Evolutionary conservation across 2,888 invertebrate genomes (phyloP).

Genomic region (Leptopilina drosophilae): DNA sequence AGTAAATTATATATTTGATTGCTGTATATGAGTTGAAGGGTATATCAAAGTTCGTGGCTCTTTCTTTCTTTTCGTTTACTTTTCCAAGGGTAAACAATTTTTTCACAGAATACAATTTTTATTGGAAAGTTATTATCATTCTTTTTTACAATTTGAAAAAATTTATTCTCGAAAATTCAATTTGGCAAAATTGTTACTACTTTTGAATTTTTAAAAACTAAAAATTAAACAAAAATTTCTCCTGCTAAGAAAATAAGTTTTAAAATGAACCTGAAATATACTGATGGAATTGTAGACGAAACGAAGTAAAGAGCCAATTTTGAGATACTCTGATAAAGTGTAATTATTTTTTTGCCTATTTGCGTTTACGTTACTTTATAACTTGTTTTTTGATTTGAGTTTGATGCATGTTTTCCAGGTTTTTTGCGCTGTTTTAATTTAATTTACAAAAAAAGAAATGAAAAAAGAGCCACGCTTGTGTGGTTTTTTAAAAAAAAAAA

Average conservation of each 20-base stretch:
- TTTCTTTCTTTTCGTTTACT: background rate
- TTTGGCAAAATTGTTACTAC: too few relatives aligned
- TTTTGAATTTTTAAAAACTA: too few relatives aligned
- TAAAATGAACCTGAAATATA: too few relatives aligned
- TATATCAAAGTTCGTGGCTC: constrained; percentile 3
- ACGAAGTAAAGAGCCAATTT: background rate
- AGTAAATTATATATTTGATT: constrained; percentile 37
- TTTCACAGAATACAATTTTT: too few relatives aligned
- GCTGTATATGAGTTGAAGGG: constrained; percentile 36
- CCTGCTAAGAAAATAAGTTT: too few relatives aligned
- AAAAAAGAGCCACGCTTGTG: constrained; percentile 46
- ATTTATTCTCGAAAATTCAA: too few relatives aligned
- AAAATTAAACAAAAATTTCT: too few relatives aligned
- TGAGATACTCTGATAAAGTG: constrained; percentile 7
- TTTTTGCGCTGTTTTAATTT: constrained; percentile 65
- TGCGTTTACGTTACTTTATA: constrained; percentile 46
- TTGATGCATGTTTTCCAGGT: constrained; percentile 75
- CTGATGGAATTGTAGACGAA: background rate
- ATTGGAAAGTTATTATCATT: too few relatives aligned
- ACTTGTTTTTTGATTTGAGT: constrained; percentile 64
- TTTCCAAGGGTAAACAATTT: background rate
- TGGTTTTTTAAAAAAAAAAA: constrained; percentile 19
- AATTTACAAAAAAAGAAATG: constrained; percentile 55
- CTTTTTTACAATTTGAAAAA: too few relatives aligned
- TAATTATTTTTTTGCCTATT: constrained; percentile 31